These are phyloP conservation scores for Pemphigus obesinymphae DNA, from an alignment of 1,140 invertebrate species.

Conservation along the genomic window DNA sequence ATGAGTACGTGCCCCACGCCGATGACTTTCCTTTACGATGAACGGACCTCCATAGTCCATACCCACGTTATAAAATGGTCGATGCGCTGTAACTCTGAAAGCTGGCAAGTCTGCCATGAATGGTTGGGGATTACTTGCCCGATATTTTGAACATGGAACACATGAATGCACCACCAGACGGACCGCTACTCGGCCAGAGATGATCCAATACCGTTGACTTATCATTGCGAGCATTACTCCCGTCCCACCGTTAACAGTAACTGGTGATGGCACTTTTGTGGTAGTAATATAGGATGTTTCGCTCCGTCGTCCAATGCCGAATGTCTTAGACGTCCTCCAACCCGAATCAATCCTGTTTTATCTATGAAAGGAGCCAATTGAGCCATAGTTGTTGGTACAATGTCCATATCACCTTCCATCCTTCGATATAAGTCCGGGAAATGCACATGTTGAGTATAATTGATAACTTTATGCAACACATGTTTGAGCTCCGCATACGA, in stretches of 20 bases:
- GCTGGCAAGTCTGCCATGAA: conserved; percentile 49
- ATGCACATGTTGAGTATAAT: background rate
- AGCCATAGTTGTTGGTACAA: background rate
- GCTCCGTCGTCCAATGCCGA: too few relatives aligned
- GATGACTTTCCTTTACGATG: too few relatives aligned
- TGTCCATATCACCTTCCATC: background rate
- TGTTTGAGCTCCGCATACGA: background rate
- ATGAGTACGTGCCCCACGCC: conserved; percentile 27
- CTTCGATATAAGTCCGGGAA: background rate
- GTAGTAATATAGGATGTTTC: too few relatives aligned
- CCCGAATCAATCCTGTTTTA: conserved; percentile 22
- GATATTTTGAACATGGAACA: too few relatives aligned
- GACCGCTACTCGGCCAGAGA: background rate
- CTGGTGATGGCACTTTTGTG: too few relatives aligned
- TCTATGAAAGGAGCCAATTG: conserved; percentile 42
- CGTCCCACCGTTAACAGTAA: conserved; percentile 45
- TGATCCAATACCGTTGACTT: background rate
- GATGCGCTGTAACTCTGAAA: too few relatives aligned
- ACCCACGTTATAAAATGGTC: too few relatives aligned
- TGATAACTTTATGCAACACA: background rate
- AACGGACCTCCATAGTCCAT: too few relatives aligned
- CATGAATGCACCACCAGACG: conserved; percentile 45
- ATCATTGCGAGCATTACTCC: background rate
- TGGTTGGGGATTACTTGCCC: conserved; percentile 42
- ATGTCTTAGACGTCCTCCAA: too few relatives aligned